Percentiles rank a stretch among this genome's conserved stretches.
phyloP scores from a whole-genome alignment of 2,797 vertebrate genomes.

The Cirrhinus molitorella region DNA sequence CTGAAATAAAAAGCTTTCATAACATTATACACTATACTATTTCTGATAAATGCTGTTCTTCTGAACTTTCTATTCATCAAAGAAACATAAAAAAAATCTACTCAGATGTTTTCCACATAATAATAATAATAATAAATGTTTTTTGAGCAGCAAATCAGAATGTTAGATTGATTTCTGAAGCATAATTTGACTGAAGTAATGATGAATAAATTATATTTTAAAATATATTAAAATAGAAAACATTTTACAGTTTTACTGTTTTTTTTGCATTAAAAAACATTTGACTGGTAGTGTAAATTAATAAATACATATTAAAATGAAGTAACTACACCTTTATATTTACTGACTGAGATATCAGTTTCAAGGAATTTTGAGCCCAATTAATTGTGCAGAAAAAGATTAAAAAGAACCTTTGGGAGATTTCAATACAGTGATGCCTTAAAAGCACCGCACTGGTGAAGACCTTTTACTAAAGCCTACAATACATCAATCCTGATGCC shows the following conservation, averaged over 20 bases:
- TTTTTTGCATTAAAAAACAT: too few relatives aligned
- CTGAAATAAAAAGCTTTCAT: too few relatives aligned
- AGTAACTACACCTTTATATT: neutral
- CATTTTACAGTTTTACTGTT: too few relatives aligned
- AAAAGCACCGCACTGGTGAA: neutral
- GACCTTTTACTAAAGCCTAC: slow-evolving; percentile 3
- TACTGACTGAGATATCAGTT: neutral
- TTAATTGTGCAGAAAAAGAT: neutral
- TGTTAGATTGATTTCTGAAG: too few relatives aligned
- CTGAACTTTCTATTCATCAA: too few relatives aligned
- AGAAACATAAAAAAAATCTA: neutral
- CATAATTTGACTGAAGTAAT: neutral
- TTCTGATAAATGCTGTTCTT: too few relatives aligned
- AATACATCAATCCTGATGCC: neutral
- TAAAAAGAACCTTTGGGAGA: neutral
- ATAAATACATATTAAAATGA: too few relatives aligned
- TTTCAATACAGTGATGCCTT: neutral
- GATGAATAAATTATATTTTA: neutral
- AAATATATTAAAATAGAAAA: too few relatives aligned
- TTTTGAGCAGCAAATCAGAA: too few relatives aligned
- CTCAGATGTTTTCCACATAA: neutral
- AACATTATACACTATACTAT: neutral
- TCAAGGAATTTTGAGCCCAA: neutral
- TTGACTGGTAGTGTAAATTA: too few relatives aligned
- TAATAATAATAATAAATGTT: neutral